Evolutionary conservation across 2,888 invertebrate species (phyloP).

Genomic region (Drosophila meridionalis): DNA sequence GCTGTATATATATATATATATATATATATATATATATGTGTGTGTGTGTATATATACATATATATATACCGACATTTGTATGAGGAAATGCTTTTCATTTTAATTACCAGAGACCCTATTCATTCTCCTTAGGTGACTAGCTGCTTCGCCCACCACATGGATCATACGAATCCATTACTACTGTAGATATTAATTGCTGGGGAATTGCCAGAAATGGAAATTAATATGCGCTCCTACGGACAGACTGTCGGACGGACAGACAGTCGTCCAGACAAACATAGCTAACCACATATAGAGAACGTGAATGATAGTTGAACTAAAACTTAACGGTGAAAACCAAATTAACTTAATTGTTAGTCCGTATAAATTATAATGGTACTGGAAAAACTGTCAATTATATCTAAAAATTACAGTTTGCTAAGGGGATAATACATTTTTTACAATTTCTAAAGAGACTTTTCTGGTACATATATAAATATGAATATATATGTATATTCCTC

Average conservation of each 20-base stretch:
- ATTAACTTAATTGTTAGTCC: neutral
- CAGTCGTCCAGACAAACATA: neutral
- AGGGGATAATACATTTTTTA: neutral
- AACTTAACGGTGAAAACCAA: neutral
- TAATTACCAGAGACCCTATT: constrained; percentile 36
- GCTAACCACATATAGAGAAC: neutral
- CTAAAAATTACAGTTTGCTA: neutral
- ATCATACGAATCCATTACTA: neutral
- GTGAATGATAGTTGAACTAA: neutral
- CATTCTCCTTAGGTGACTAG: neutral
- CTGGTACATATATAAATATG: too few relatives aligned
- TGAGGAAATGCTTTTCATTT: constrained; percentile 20
- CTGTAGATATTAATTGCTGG: neutral
- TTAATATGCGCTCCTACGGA: neutral
- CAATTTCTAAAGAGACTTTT: neutral
- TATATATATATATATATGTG: neutral
- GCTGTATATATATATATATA: neutral
- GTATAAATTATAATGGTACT: neutral
- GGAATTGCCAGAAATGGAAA: neutral
- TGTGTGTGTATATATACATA: neutral
- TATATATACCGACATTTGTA: neutral
- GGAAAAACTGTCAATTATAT: constrained; percentile 5
- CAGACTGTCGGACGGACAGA: too few relatives aligned
- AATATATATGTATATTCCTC: too few relatives aligned
- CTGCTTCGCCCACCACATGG: neutral